Conservation (phyloP, 1,140 invertebrate species). For the Drosophila nigromelanica region DNA sequence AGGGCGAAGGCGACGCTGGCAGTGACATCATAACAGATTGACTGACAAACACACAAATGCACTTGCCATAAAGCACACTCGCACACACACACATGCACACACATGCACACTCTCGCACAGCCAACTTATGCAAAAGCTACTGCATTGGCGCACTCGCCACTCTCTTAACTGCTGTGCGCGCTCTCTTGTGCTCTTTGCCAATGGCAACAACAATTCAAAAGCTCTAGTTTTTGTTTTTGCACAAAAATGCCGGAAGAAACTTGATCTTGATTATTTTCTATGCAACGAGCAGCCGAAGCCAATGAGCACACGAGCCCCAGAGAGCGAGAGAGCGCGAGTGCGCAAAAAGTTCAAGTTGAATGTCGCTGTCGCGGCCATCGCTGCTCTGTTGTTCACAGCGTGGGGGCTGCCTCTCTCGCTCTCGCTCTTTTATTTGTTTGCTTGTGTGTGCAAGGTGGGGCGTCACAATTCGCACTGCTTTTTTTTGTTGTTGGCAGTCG, state of each 20-base stretch:
- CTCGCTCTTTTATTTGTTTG: conserved; percentile 19
- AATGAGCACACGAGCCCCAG: conserved; percentile 27
- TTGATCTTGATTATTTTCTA: conserved; percentile 83
- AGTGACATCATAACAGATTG: conserved; percentile 68
- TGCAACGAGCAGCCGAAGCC: conserved; percentile 33
- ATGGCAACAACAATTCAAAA: conserved; percentile 40
- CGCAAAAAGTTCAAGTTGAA: conserved; percentile 83
- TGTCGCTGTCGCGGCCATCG: conserved; percentile 74
- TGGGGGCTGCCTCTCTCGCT: conserved; percentile 9
- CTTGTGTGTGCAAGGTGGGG: conserved; percentile 38
- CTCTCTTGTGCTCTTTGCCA: conserved; percentile 33
- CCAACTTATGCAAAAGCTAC: conserved; percentile 41
- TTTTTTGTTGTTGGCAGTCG: conserved; percentile 23
- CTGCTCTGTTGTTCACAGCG: conserved; percentile 25
- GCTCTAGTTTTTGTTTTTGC: conserved; percentile 71
- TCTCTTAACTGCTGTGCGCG: conserved; percentile 37
- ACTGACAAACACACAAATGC: conserved; percentile 62
- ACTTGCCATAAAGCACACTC: conserved; percentile 53
- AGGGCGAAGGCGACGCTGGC: conserved; percentile 8
- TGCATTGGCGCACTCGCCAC: conserved; percentile 21
- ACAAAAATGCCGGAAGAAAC: conserved; percentile 82
- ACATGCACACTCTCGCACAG: conserved; percentile 9
- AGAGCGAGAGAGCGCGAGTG: conserved; percentile 46
- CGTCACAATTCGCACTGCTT: conserved; percentile 59
- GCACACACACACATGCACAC: conserved; percentile 15